Percentiles rank a stretch among this genome's conserved stretches.
phyloP scores from a whole-genome alignment of 1,140 invertebrate species.

The Aphelinus atriplicis region DNA sequence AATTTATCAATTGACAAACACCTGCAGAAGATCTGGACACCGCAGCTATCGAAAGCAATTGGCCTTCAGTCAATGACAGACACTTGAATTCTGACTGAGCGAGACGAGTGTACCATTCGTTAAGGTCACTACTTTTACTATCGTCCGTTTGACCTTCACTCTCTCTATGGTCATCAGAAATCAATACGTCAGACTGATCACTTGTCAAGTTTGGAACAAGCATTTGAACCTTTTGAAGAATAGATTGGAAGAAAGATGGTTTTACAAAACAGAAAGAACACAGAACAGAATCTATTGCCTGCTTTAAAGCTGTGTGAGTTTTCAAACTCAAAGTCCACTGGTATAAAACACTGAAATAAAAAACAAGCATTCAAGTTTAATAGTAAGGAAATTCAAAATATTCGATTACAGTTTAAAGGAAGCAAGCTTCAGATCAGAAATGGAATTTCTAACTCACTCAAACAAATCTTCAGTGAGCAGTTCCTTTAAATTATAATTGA shows the following conservation, averaged over 20 bases:
- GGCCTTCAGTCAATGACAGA: slow-evolving; percentile 70
- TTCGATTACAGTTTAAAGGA: neutral
- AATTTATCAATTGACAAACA: slow-evolving; percentile 79
- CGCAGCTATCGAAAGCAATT: slow-evolving; percentile 78
- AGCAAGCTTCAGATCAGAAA: neutral
- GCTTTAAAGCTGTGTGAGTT: slow-evolving; percentile 77
- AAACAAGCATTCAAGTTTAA: slow-evolving; percentile 29
- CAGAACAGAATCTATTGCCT: slow-evolving; percentile 80
- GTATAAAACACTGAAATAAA: slow-evolving; percentile 71
- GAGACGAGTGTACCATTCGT: slow-evolving; percentile 67
- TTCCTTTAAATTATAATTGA: slow-evolving; percentile 72
- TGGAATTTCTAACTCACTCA: slow-evolving; percentile 58
- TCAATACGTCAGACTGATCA: slow-evolving; percentile 64
- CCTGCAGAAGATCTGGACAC: slow-evolving; percentile 81
- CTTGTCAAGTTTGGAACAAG: slow-evolving; percentile 68
- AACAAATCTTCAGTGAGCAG: slow-evolving; percentile 77
- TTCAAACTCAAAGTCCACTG: slow-evolving; percentile 78
- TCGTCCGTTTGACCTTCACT: slow-evolving; percentile 76
- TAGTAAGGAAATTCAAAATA: slow-evolving; percentile 25
- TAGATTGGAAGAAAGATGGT: slow-evolving; percentile 77
- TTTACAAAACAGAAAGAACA: slow-evolving; percentile 87
- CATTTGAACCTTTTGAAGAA: slow-evolving; percentile 80
- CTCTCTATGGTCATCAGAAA: slow-evolving; percentile 72
- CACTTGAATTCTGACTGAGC: slow-evolving; percentile 55
- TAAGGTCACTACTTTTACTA: slow-evolving; percentile 69